A percentile compares a stretch with the other conserved stretches of the same genome.
phyloP scores from a whole-genome alignment of 2,888 invertebrate species.

The Synergus umbraculus region DNA sequence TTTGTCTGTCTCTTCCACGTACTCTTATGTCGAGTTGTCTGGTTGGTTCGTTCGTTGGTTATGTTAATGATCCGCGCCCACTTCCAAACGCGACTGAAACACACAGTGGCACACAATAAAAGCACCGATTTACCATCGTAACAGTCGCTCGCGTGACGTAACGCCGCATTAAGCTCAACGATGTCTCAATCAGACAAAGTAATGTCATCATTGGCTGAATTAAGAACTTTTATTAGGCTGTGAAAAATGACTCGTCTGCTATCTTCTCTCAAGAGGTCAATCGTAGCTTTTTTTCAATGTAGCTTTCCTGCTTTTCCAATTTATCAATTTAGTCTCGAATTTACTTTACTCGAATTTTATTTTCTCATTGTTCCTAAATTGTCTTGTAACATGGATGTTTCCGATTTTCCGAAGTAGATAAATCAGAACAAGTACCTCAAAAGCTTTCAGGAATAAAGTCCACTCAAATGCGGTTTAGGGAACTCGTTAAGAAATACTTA shows the following conservation, averaged over 20 bases:
- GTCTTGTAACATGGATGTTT: too few relatives aligned
- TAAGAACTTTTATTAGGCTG: conserved; percentile 18
- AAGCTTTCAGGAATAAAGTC: conserved; percentile 41
- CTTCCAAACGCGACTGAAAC: conserved; percentile 38
- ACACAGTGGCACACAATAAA: conserved; percentile 63
- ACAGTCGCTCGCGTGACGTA: conserved; percentile 66
- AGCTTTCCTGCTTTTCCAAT: too few relatives aligned
- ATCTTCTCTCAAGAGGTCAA: background rate
- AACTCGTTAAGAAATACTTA: conserved; percentile 72
- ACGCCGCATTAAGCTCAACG: conserved; percentile 64
- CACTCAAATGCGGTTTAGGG: conserved; percentile 58
- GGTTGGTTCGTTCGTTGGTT: conserved; percentile 63
- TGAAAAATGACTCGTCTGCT: background rate
- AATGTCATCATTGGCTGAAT: conserved; percentile 32
- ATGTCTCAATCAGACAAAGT: conserved; percentile 52
- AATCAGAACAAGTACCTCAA: conserved; percentile 13
- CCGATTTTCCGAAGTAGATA: background rate
- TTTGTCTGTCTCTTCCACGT: conserved; percentile 52
- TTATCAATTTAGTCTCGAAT: background rate
- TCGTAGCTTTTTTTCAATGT: too few relatives aligned
- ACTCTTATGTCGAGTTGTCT: conserved; percentile 48
- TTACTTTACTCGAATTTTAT: background rate
- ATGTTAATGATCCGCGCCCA: conserved; percentile 69
- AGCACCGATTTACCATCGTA: conserved; percentile 70
- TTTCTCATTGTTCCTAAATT: too few relatives aligned